These are phyloP conservation scores for Drosophila niveifrons DNA, from an alignment of 2,888 invertebrate species.

Conservation along the genomic window DNA sequence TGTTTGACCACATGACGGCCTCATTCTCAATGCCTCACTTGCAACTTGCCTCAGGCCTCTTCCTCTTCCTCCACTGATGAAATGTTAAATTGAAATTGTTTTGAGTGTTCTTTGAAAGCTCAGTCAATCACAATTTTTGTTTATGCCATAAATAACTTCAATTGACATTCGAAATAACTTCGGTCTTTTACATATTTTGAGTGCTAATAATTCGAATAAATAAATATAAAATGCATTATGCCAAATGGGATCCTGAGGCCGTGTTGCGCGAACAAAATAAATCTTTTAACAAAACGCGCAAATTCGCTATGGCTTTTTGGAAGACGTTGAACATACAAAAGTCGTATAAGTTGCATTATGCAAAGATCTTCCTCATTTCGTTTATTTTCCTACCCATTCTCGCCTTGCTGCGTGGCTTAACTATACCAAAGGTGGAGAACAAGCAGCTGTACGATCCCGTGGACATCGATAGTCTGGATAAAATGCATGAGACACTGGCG, in stretches of 20 bases:
- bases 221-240: slow-evolving; percentile 12
- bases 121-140: background rate
- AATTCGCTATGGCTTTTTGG: slow-evolving; percentile 20
- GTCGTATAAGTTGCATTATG: slow-evolving; percentile 10
- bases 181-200: background rate
- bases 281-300: slow-evolving; percentile 4
- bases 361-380: slow-evolving; percentile 12
- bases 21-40: slow-evolving; percentile 37
- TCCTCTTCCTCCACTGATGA: slow-evolving; percentile 20
- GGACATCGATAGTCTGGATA: slow-evolving; percentile 8
- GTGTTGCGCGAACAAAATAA: slow-evolving; percentile 7
- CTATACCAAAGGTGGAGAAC: background rate
- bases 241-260: slow-evolving; percentile 14
- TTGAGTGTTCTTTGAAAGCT: slow-evolving; percentile 33
- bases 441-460: slow-evolving; percentile 4
- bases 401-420: background rate
- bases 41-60: slow-evolving; percentile 19
- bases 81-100: slow-evolving; percentile 54
- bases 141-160: background rate
- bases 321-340: slow-evolving; percentile 15
- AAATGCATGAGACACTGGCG: background rate
- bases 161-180: background rate
- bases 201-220: background rate
- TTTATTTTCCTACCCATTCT: slow-evolving; percentile 2
- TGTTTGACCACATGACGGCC: slow-evolving; percentile 78